These are phyloP conservation scores for Psittacara wagleri DNA, from an alignment of 2,113 vertebrate genomes.

Conservation along the genomic window DNA sequence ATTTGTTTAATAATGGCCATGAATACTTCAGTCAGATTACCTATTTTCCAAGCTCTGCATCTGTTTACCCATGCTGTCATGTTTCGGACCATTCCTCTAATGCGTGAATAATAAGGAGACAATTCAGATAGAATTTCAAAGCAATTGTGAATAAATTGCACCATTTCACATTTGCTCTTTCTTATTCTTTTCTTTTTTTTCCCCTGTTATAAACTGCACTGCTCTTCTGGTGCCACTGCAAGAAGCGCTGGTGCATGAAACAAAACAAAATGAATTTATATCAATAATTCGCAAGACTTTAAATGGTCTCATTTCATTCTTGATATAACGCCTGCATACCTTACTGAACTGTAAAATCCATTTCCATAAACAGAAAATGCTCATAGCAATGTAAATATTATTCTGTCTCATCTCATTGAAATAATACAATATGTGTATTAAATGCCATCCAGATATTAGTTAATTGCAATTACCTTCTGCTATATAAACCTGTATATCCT, in stretches of 20 bases:
- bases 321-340: conserved; percentile 34
- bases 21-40: conserved; percentile 57
- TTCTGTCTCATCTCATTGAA: conserved; percentile 58
- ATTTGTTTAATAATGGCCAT: conserved; percentile 62
- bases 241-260: conserved; percentile 54
- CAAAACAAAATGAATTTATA: conserved; percentile 66
- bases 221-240: conserved; percentile 23
- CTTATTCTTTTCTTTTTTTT: not conserved
- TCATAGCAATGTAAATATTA: conserved; percentile 69
- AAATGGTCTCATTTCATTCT: conserved; percentile 58
- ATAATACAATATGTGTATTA: conserved; percentile 63
- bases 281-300: conserved; percentile 63
- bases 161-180: conserved; percentile 68
- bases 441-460: conserved; percentile 62
- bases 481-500: conserved; percentile 57
- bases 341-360: conserved; percentile 67
- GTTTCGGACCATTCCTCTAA: conserved; percentile 54
- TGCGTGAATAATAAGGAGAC: conserved; percentile 53
- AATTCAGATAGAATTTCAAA: conserved; percentile 62
- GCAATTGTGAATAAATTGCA: conserved; percentile 64
- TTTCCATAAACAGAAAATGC: conserved; percentile 42
- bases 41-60: conserved; percentile 50
- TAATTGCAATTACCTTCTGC: conserved; percentile 66
- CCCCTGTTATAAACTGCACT: conserved; percentile 22
- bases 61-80: conserved; percentile 58